Evolutionary conservation across 2,797 vertebrate species (phyloP), one percentile per base, ranked within the genome.

Genomic region (Anguilla megastoma): DNA sequence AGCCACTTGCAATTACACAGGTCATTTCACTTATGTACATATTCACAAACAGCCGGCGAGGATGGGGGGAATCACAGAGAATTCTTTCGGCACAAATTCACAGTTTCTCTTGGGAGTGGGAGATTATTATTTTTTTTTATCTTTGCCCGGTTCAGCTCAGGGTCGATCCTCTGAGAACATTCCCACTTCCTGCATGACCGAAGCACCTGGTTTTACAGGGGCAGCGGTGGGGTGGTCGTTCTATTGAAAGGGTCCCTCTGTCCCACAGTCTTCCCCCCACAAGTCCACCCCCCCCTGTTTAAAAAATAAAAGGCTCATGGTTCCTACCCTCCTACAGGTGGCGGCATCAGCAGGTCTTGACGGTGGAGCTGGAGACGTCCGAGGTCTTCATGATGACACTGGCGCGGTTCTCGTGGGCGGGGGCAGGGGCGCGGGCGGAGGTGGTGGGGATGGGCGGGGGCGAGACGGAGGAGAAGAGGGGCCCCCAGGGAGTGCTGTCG

Each of bases 371-470:
- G 87, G 97, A 96, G 91, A 98, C 95, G 50, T 99, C 99, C 0
- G 98, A 98, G 0, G 98, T 99, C 87, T 99, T 99, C 97, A 97
- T 98, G 94, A 99, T 99, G 94, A 99, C 99, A 0, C 97, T 99
- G 88, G 98, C 98, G 16, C 99, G 97, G 10, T 95, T 95, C 94
- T 99, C 98, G 0, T 95, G 95, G 92, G 92, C 96, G 30, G 93
- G 93, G 92, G 92, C 96, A 27, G 93, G 93, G 84, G 94, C 91
- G 87, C 93, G 95, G 93, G 82, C 95, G 95, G 94, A 89, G 74
- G 93, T 91, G 54, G 93, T 91, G 89, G 95, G 93, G 10, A 92
- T 90, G 18, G 94, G 89, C 87, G 93, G 93, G 85, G 94, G 33
- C 33, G 90, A 96, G 94, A 91, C 94, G 91, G 92, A 89, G 36